A percentile compares a stretch with the other conserved stretches of the same genome.
phyloP scores from a whole-genome alignment of 2,888 invertebrate genomes.

The Andrena chrysosceles region DNA sequence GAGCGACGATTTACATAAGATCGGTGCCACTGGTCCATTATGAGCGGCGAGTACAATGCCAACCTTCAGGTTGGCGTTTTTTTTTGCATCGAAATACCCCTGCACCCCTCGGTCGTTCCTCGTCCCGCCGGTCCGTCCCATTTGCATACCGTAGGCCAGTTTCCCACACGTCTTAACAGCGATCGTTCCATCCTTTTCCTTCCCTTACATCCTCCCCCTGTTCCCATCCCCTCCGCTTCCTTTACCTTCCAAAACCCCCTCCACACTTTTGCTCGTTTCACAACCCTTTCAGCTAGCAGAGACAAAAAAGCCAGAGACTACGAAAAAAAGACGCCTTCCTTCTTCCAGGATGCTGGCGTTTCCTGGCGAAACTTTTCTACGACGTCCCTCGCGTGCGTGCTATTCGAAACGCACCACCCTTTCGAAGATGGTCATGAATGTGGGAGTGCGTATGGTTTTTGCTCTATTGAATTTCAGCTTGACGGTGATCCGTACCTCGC shows the following conservation, averaged over 20 bases:
- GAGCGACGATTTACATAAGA: constrained; percentile 76
- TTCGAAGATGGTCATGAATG: background rate
- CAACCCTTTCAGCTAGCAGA: constrained; percentile 69
- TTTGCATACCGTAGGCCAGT: constrained; percentile 77
- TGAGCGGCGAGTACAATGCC: constrained; percentile 72
- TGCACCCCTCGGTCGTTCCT: constrained; percentile 38
- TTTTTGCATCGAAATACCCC: constrained; percentile 38
- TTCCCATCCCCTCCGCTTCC: constrained; percentile 42
- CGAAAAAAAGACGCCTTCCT: constrained; percentile 63
- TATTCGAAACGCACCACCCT: constrained; percentile 11
- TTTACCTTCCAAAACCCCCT: background rate
- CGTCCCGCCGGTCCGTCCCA: constrained; percentile 65
- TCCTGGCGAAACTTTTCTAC: constrained; percentile 64
- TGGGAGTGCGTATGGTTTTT: background rate
- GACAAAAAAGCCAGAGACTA: constrained; percentile 66
- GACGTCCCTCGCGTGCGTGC: background rate
- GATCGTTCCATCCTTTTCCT: constrained; percentile 54
- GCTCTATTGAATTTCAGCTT: constrained; percentile 1
- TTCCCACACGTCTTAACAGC: constrained; percentile 77
- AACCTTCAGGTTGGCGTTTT: constrained; percentile 71
- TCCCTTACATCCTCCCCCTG: constrained; percentile 33
- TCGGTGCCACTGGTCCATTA: constrained; percentile 76
- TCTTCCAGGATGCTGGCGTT: constrained; percentile 60
- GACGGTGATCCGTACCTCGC: background rate
- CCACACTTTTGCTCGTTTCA: constrained; percentile 41